Conservation (phyloP, 1,140 invertebrate genomes). For the Papilio xuthus region DNA sequence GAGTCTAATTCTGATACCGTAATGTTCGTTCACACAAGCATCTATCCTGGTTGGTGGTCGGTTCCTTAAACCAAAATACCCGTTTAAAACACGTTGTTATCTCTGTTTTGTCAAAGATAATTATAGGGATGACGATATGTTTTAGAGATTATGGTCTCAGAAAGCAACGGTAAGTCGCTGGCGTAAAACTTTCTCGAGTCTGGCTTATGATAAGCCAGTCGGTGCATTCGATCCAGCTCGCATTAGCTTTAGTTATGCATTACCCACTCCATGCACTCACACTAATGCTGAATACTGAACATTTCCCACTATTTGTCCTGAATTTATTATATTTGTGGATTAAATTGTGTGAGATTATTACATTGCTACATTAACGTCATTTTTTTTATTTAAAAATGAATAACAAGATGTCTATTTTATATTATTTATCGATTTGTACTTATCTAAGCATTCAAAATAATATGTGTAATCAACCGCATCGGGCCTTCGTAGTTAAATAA, state of each 20-base stretch:
- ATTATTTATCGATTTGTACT: too few species aligned
- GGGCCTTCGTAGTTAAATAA: too few species aligned
- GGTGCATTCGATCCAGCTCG: conserved; percentile 1
- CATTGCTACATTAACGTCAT: background rate
- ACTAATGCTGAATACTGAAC: background rate
- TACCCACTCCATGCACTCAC: background rate
- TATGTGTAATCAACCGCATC: too few species aligned
- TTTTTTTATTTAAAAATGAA: background rate
- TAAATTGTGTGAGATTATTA: background rate
- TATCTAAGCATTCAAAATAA: too few species aligned
- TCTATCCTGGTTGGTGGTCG: too few species aligned
- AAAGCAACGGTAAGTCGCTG: too few species aligned
- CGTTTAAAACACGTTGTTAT: too few species aligned
- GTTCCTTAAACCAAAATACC: too few species aligned
- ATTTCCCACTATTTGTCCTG: background rate
- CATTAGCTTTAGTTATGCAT: conserved; percentile 11
- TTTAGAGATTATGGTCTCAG: too few species aligned
- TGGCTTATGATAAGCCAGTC: conserved; percentile 12
- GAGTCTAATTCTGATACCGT: background rate
- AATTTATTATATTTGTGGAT: background rate
- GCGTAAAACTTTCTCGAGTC: background rate
- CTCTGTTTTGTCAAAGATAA: too few species aligned
- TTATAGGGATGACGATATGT: too few species aligned
- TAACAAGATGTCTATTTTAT: too few species aligned
- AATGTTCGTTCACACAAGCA: background rate